phyloP scores from a whole-genome alignment of 2,797 vertebrate species.

The Artibeus jamaicensis region DNA sequence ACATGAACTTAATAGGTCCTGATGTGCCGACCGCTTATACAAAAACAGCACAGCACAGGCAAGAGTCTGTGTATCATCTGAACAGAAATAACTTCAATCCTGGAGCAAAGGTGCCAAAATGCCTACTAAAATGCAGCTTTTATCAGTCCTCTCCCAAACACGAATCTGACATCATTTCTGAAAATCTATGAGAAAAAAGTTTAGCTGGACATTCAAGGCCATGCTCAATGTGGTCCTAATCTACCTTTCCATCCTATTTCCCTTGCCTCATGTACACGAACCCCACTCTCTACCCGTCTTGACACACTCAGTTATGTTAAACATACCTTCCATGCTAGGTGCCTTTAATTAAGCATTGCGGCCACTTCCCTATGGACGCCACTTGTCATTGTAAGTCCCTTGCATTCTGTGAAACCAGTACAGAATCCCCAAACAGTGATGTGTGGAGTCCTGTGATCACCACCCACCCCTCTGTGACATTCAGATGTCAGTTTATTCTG shows the following conservation, averaged over 20 bases:
- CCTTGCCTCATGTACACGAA: background rate
- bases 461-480: background rate
- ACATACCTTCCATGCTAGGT: background rate
- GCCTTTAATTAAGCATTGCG: background rate
- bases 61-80: background rate
- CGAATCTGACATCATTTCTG: background rate
- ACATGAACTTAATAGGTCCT: background rate
- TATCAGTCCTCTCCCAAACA: background rate
- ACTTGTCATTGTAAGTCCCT: rapidly evolving
- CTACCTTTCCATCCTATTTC: background rate
- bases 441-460: background rate
- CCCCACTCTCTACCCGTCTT: background rate
- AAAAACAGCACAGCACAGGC: background rate
- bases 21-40: background rate
- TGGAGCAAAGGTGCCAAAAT: background rate
- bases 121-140: background rate
- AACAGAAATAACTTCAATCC: background rate
- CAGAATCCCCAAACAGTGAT: background rate
- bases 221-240: background rate
- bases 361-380: too few species aligned
- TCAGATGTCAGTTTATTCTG: background rate
- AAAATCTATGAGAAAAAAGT: background rate
- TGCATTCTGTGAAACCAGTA: background rate
- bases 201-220: background rate
- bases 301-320: background rate